Evolutionary conservation across 2,888 invertebrate genomes (phyloP), one percentile per base, ranked within the genome.

Genomic region (Drosophila anomalata): DNA sequence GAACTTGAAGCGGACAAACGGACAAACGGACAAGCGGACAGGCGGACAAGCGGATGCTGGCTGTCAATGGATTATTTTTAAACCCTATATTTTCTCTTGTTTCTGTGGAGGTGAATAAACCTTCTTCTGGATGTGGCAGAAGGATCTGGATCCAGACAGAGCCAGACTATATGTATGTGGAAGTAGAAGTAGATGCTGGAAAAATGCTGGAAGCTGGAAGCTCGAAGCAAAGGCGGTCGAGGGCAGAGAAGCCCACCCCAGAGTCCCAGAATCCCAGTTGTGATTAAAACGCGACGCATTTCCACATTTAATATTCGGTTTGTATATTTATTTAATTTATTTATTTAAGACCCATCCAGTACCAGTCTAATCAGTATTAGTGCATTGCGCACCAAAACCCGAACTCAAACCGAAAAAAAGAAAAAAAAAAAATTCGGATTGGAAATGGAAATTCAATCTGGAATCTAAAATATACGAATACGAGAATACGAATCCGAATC

Each of bases 21-120:
- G 12, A 22, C 36, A 54, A 50, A 33, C 14, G 39, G 12, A 22
- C n/a, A 24, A 12, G 26, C 2, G 46, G 20, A n/a, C n/a, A n/a
- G 39, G 12, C 14, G 39, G 12, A 26, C 12, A 17, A 41, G 39
- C 67, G 70, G 57, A 69, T 56, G 69, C 44, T 52, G 67, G 42
- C 58, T 69, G 69, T 70, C 70, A 53, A 70, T 54, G 63, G 51
- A 58, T 73, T 80, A 80, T 72, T 74, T 70, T 70, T 57, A 69
- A 72, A 51, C 65, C 58, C 53, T 57, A 29, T 29, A 29, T 29
- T 29, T 8, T 29, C 9, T 29, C 8, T 29, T 55, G 41, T 36
- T 33, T 47, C 41, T 36, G 22, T 2, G 12, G 22, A 11, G 44
- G 11, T 50, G 17, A 50, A 50, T 12, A 50, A 50, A 50, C 33